Conservation (phyloP, 2,113 vertebrate species). For the Opisthocomus hoazin region DNA sequence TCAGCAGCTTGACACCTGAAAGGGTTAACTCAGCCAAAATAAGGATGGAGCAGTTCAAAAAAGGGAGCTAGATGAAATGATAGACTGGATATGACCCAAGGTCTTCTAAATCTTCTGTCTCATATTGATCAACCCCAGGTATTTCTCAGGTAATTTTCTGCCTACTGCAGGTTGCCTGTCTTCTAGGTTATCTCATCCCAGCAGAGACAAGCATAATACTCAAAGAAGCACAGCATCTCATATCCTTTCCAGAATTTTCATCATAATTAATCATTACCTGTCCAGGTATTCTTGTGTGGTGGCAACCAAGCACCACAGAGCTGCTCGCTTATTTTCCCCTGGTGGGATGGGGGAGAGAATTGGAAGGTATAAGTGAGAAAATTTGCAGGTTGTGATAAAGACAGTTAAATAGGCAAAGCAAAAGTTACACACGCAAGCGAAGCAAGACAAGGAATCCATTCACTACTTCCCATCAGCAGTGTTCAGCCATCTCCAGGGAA, state of each 20-base stretch:
- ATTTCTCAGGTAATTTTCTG: not conserved
- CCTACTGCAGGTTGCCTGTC: not conserved
- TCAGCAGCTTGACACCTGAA: not conserved
- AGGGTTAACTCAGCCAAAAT: not conserved
- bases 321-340: no score
- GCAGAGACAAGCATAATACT: not conserved
- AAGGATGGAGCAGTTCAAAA: not conserved
- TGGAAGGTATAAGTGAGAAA: no score
- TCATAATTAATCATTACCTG: not conserved
- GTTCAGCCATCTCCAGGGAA: no score
- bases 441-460: no score
- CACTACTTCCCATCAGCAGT: no score
- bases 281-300: not conserved
- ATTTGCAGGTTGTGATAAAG: no score
- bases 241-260: not conserved
- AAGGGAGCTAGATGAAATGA: not conserved
- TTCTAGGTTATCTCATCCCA: not conserved
- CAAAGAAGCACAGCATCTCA: not conserved
- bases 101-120: not conserved
- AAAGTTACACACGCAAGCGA: no score
- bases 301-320: no score
- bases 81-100: not conserved
- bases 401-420: no score
- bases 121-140: not conserved
- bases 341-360: no score